Evolutionary conservation across 1,140 invertebrate genomes (phyloP).

Genomic region (Pentalonia nigronervosa): DNA sequence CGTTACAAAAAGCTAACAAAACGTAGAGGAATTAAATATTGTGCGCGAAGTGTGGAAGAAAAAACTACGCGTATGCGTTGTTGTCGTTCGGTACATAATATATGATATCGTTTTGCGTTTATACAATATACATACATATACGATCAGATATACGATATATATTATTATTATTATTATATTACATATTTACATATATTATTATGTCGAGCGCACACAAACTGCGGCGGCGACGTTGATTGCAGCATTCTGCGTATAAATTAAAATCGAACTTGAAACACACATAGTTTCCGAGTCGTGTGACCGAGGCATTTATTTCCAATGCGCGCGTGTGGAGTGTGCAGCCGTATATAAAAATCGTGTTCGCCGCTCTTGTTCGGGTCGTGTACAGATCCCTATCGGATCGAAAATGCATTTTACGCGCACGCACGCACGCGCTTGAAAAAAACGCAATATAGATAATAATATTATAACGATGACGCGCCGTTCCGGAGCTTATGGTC

Average conservation of each 20-base stretch:
- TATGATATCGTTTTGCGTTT: neutral
- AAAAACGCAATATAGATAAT: neutral
- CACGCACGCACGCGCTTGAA: neutral
- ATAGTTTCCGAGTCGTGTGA: neutral
- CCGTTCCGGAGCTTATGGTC: neutral
- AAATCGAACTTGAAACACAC: conserved; percentile 13
- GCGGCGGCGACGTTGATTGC: neutral
- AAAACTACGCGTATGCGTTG: neutral
- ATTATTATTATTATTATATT: neutral
- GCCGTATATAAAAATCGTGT: conserved; percentile 21
- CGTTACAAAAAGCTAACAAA: neutral
- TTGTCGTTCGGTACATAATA: neutral
- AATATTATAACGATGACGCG: neutral
- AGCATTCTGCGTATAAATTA: conserved; percentile 9
- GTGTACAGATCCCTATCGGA: conserved; percentile 30
- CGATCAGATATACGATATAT: neutral
- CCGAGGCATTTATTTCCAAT: neutral
- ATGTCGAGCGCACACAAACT: neutral
- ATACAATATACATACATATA: neutral
- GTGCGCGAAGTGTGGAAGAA: neutral
- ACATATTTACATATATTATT: neutral
- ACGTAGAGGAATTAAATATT: neutral
- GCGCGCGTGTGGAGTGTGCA: neutral
- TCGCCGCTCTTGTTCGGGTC: neutral
- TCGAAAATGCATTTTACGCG: neutral